phyloP scores from a whole-genome alignment of 2,888 invertebrate genomes.

The Orthosia gothica region DNA sequence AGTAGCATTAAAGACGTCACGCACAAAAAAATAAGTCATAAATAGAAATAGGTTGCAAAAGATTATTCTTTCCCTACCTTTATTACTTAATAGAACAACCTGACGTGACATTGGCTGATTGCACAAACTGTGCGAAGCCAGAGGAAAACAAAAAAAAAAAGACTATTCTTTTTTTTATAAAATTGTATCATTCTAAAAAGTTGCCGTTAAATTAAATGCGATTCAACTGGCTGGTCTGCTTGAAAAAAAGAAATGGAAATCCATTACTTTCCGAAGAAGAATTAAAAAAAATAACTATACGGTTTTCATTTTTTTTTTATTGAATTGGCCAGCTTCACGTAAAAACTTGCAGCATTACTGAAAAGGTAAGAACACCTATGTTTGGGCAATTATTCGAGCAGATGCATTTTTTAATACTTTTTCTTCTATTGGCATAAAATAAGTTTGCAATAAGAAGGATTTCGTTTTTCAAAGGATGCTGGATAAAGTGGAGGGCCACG shows the following conservation, averaged over 20 bases:
- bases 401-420: not conserved
- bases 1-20: conserved; percentile 1
- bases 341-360: too few species aligned
- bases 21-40: not conserved
- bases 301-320: too few species aligned
- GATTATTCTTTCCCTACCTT: too few species aligned
- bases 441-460: not conserved
- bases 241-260: not conserved
- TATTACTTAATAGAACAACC: too few species aligned
- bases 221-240: not conserved
- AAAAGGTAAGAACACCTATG: not conserved
- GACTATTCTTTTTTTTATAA: too few species aligned
- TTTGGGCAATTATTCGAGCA: too few species aligned
- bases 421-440: too few species aligned
- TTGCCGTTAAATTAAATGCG: not conserved
- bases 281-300: not conserved
- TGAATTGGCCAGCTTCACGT: too few species aligned
- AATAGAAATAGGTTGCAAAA: not conserved
- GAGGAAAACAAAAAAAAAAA: too few species aligned
- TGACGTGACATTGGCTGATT: too few species aligned
- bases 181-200: too few species aligned
- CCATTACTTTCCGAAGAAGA: not conserved
- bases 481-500: conserved; percentile 93
- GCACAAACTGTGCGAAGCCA: too few species aligned
- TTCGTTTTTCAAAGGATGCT: conserved; percentile 90